phyloP scores from a whole-genome alignment of 2,888 invertebrate genomes.

The Mythimna pallens region DNA sequence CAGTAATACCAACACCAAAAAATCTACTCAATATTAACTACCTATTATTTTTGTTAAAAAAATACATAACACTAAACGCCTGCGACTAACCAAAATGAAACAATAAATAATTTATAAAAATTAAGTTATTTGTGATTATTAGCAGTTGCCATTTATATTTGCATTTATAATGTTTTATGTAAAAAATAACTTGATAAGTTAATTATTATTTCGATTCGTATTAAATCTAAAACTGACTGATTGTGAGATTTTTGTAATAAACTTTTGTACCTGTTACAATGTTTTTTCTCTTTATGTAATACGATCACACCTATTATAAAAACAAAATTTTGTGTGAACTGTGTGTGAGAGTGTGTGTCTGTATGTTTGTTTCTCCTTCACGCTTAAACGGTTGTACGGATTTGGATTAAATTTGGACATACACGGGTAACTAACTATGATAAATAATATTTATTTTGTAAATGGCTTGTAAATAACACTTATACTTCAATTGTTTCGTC shows the following conservation, averaged over 20 bases:
- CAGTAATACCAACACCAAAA: not conserved
- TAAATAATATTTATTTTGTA: too few species aligned
- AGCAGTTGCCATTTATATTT: slow-evolving; percentile 58
- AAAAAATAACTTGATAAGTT: slow-evolving; percentile 50
- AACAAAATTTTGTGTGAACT: too few species aligned
- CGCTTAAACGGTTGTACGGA: too few species aligned
- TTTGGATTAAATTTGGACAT: too few species aligned
- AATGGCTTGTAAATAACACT: too few species aligned
- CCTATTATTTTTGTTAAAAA: not conserved
- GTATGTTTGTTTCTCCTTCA: too few species aligned
- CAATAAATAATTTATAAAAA: slow-evolving; percentile 27
- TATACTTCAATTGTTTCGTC: too few species aligned
- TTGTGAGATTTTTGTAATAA: slow-evolving; percentile 78
- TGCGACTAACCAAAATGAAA: not conserved
- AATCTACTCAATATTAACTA: not conserved
- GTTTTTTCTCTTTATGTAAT: slow-evolving; percentile 39
- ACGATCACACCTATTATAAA: too few species aligned
- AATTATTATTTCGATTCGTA: slow-evolving; percentile 59
- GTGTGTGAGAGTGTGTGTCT: too few species aligned
- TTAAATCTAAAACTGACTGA: slow-evolving; percentile 74
- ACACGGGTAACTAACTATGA: too few species aligned
- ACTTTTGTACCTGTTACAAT: slow-evolving; percentile 82
- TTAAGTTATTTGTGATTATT: slow-evolving; percentile 43
- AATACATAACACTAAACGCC: not conserved
- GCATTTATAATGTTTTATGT: slow-evolving; percentile 57